Conservation (phyloP, 2,888 invertebrate genomes). For the Saturnia pavonia region DNA sequence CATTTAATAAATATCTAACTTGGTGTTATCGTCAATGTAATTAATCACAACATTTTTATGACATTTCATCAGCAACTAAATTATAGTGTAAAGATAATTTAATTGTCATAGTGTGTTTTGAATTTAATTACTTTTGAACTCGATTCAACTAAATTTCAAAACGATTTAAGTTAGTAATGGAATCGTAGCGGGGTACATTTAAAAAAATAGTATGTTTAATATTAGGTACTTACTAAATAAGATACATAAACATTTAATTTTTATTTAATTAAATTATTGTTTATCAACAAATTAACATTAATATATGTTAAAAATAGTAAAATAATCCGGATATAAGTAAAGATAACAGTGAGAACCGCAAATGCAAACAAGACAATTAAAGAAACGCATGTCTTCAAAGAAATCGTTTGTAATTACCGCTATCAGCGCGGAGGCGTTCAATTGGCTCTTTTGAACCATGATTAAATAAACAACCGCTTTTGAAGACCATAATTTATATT, state of each 20-base stretch:
- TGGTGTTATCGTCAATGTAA: slow-evolving; percentile 9
- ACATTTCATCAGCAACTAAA: not conserved
- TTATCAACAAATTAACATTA: no score
- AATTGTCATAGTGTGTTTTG: no score
- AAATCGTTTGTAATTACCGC: slow-evolving; percentile 15
- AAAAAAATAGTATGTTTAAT: no score
- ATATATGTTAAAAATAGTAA: no score
- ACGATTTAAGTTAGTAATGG: no score
- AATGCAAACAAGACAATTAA: slow-evolving; percentile 20
- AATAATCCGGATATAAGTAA: not conserved
- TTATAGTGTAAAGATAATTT: not conserved
- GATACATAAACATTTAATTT: no score
- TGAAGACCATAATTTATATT: not conserved
- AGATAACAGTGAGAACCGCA: not conserved
- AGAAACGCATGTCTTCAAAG: slow-evolving; percentile 15
- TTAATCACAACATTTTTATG: slow-evolving; percentile 8
- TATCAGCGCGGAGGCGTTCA: slow-evolving; percentile 6
- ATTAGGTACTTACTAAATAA: no score
- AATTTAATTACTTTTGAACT: not conserved
- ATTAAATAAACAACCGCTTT: not conserved
- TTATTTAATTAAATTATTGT: no score
- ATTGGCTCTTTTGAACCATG: not conserved
- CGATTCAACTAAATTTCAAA: no score
- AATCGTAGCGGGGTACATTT: no score
- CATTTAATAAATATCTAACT: slow-evolving; percentile 14